Conservation (phyloP, 2,888 invertebrate species). For the Belgica antarctica region DNA sequence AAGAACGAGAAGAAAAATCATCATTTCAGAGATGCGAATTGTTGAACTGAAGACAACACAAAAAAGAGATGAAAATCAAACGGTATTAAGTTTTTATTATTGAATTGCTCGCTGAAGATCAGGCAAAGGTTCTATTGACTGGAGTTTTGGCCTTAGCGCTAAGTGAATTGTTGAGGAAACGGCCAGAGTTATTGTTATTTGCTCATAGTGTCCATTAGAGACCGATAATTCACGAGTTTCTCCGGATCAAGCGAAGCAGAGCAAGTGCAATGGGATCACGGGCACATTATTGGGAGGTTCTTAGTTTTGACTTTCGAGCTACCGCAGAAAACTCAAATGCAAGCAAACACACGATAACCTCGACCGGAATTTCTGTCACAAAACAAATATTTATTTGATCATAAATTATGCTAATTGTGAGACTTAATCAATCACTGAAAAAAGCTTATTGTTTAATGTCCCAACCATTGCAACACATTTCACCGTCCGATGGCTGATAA, state of each 20-base stretch:
- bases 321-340: no score
- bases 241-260: neutral
- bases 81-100: conserved; percentile 34
- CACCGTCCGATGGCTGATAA: neutral
- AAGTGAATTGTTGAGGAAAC: conserved; percentile 38
- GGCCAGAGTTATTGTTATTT: conserved; percentile 30
- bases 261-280: conserved; percentile 22
- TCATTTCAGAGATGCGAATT: conserved; percentile 24
- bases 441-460: neutral
- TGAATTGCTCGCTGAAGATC: conserved; percentile 26
- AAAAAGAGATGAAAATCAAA: no score
- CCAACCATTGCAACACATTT: neutral
- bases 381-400: neutral
- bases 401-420: conserved; percentile 34
- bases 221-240: neutral
- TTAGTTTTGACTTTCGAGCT: no score
- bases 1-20: conserved; percentile 6
- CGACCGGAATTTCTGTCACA: no score
- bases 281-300: neutral
- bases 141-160: neutral
- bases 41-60: neutral
- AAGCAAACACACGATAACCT: no score
- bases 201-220: conserved; percentile 27
- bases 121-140: conserved; percentile 7
- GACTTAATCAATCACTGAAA: neutral